Evolutionary conservation across 2,888 invertebrate genomes (phyloP).

Genomic region (Eupelmus urozonus): DNA sequence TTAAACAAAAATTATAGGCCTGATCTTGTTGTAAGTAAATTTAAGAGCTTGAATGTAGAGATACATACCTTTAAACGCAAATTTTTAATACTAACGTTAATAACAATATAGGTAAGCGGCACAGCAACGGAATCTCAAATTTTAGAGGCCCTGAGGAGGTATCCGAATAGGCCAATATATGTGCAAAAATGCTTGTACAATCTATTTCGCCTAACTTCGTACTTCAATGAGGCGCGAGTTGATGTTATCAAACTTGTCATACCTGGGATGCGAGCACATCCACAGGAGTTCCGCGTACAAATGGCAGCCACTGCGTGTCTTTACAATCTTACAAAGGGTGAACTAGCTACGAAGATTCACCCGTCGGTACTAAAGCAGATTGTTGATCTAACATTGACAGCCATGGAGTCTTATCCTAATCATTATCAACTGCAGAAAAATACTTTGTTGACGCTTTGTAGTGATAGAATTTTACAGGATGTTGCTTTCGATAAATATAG

Average conservation of each 20-base stretch:
- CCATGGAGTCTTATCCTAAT: constrained; percentile 84
- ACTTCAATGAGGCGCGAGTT: constrained; percentile 79
- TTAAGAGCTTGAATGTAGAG: constrained; percentile 18
- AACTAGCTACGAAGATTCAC: constrained; percentile 82
- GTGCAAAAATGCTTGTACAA: constrained; percentile 84
- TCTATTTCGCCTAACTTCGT: constrained; percentile 80
- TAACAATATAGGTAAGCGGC: constrained; percentile 80
- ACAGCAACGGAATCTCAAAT: constrained; percentile 81
- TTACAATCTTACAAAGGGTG: constrained; percentile 85
- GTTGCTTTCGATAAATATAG: constrained; percentile 82
- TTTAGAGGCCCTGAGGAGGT: constrained; percentile 80
- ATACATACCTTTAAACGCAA: constrained; percentile 1
- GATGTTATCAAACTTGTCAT: constrained; percentile 82
- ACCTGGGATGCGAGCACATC: constrained; percentile 79
- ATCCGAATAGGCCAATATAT: constrained; percentile 80
- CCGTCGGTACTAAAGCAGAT: constrained; percentile 81
- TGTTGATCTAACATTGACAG: constrained; percentile 82
- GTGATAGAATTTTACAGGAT: constrained; percentile 87
- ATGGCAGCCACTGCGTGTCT: constrained; percentile 87
- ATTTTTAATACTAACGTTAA: constrained; percentile 23
- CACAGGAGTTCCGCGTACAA: constrained; percentile 82
- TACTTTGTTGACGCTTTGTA: constrained; percentile 85
- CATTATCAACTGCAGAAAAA: constrained; percentile 86
- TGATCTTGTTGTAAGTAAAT: constrained; percentile 75
- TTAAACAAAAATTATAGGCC: constrained; percentile 75